Evolutionary conservation across 2,113 vertebrate genomes (phyloP), one percentile per base, ranked within the genome.

Genomic region (Catharus fuscescens): DNA sequence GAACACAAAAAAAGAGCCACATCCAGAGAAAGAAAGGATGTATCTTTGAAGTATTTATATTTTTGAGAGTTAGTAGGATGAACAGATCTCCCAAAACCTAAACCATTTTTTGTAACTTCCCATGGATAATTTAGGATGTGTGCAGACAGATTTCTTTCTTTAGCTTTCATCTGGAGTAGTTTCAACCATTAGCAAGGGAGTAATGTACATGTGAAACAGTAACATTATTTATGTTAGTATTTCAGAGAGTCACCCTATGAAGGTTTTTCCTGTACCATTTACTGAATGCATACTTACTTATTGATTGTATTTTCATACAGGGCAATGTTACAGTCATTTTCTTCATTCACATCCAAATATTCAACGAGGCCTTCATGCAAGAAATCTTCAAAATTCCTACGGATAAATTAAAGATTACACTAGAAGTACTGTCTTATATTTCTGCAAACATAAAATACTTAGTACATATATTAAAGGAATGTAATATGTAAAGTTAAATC

Each of bases 271-370:
- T 47, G 31, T 18, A 48, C 3, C 29, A 64, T 32, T 60, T 45
- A 62, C 45, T 6, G 32, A 91, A 36, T 25, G 8, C 44, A 82
- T 44, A 98, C 99, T 98, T 95, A 99, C 99, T 99, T 99, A 90
- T 86, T 97, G 83, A 99, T 99, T 96, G 99, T 99, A 89, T 99
- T 98, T 85, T 99, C 99, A 95, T 99, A 99, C 1, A 99, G 97
- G 26, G 99, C 99, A 45, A 99, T 99, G 91, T 98, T 99, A 97
- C 99, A 99, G 74, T 99, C 99, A 72, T 99, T 99, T 98, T 99
- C 99, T 97, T 99, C 99, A 65, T 99, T 99, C 50, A 99, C 99
- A 91, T 99, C 99, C 91, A 99, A 98, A 96, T 99, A 99, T 80
- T 99, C 99, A 20, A 99, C 99, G 2, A 99, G 97, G 85, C 99